Percentiles rank a stretch among this genome's conserved stretches.
phyloP scores from a whole-genome alignment of 35 echinoderm and acorn worm genomes.

The Diadema setosum region DNA sequence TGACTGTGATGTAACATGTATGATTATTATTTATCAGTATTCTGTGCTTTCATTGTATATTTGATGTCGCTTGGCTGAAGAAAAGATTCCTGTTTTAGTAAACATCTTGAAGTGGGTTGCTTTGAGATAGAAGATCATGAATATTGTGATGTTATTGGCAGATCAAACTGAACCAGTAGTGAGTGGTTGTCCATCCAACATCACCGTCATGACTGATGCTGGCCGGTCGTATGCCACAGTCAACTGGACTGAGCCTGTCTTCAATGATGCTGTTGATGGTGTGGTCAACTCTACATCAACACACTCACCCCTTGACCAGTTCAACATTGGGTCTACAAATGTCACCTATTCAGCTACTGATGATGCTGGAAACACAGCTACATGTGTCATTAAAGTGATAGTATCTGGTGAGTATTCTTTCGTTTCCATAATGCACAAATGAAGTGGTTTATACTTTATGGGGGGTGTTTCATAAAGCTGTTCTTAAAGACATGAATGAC shows the following conservation, averaged over 20 bases:
- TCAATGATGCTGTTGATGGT: not conserved
- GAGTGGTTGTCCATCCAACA: conserved; percentile 12
- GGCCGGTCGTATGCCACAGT: conserved; percentile 3
- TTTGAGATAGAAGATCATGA: no score
- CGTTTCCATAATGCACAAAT: no score
- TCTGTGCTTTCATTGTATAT: no score
- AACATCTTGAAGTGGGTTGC: no score
- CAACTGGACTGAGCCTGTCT: conserved; percentile 7
- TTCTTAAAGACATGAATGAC: no score
- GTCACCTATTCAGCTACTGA: conserved; percentile 46
- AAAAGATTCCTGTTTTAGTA: no score
- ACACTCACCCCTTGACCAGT: not conserved
- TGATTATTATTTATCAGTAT: no score
- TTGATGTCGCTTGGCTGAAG: no score
- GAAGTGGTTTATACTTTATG: no score
- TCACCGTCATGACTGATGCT: not conserved
- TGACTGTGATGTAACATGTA: no score
- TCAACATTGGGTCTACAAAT: not conserved
- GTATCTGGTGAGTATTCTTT: conserved; percentile 12
- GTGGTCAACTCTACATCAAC: not conserved
- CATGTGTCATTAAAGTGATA: conserved; percentile 15
- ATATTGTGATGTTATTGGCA: no score
- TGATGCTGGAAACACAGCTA: not conserved
- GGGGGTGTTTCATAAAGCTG: no score
- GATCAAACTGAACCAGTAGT: not conserved